Base-by-base conservation (phyloP, 2,113 vertebrate genomes). In the Heloderma charlesbogerti region DNA sequence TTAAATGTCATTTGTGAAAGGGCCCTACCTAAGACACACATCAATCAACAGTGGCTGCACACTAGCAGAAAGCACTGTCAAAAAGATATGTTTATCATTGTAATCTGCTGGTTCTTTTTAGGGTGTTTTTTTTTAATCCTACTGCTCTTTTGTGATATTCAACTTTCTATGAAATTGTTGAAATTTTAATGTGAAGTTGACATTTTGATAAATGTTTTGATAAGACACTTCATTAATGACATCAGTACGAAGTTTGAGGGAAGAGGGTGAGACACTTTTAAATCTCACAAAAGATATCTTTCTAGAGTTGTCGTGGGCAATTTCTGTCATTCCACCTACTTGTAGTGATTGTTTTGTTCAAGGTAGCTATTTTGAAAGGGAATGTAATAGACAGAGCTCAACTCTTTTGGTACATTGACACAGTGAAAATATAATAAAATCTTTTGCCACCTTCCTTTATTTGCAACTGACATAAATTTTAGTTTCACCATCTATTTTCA, bases 151-250 rank as follows among this genome's bases (percentile, higher is more conserved):
- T n/a, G n/a, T 67, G 43, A 66, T 63, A 84, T 54, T 88, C 63
- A 77, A 83, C 29, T 87, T 74, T 67, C 88, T 51, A 91, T 51
- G 85, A 67, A 91, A 75, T 63, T 63, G 54, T 60, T 75, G 69
- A 83, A 89, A n/a, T 89, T 40, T 89, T 75, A 84, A 89, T 84
- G 13, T n/a, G 29, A 84, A 84, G 20, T n/a, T 77, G 81, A 77
- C 54, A 77, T n/a, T 84, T 84, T 63, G 29, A 77, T 84, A 43
- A 90, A 66, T 67, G 71, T 90, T 90, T 84, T 90, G 88, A 90
- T 90, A 77, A 84, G 54, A 37, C 57, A 66, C n/a, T 90, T 90
- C 37, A 90, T 51, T 84, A 66, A 89, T 31, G 54, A 27, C 54
- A 77, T 51, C 63, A 82, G 37, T 89, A 72, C 34, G 66, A 90